These are phyloP conservation scores for Volucella inanis DNA, from an alignment of 2,888 invertebrate species.

Conservation along the genomic window DNA sequence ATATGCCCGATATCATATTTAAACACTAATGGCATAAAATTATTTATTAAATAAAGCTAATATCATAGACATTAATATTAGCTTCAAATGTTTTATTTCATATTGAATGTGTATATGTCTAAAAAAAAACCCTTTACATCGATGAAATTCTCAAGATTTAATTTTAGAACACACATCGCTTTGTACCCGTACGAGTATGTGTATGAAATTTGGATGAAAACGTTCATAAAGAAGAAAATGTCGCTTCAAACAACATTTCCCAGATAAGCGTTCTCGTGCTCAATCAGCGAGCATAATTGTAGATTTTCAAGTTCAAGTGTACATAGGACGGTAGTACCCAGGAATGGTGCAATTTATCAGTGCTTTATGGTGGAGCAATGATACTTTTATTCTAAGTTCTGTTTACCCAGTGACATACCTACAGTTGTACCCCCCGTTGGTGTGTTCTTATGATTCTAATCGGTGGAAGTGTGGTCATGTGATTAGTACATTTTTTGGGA, in stretches of 20 bases:
- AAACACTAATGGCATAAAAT: no score
- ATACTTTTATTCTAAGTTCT: background rate
- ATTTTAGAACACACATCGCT: constrained; percentile 22
- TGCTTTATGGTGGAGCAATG: constrained; percentile 15
- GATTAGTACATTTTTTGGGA: constrained; percentile 9
- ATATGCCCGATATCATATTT: no score
- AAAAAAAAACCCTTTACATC: no score
- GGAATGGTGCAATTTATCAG: background rate
- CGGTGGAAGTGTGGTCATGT: constrained; percentile 16
- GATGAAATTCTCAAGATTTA: constrained; percentile 16
- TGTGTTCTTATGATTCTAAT: constrained; percentile 8
- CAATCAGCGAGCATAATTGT: background rate
- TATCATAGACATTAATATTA: no score
- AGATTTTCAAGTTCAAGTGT: constrained; percentile 35
- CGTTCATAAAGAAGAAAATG: no score
- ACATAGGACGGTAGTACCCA: background rate
- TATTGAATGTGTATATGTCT: no score
- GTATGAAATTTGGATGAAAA: no score
- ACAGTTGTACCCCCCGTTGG: background rate
- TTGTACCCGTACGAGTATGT: no score
- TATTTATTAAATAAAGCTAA: no score
- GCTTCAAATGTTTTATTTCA: no score
- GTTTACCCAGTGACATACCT: constrained; percentile 32
- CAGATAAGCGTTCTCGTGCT: constrained; percentile 6
- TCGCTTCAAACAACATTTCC: constrained; percentile 4